Base-by-base conservation (phyloP, 2,113 vertebrate species). In the Monarcha castaneiventris region DNA sequence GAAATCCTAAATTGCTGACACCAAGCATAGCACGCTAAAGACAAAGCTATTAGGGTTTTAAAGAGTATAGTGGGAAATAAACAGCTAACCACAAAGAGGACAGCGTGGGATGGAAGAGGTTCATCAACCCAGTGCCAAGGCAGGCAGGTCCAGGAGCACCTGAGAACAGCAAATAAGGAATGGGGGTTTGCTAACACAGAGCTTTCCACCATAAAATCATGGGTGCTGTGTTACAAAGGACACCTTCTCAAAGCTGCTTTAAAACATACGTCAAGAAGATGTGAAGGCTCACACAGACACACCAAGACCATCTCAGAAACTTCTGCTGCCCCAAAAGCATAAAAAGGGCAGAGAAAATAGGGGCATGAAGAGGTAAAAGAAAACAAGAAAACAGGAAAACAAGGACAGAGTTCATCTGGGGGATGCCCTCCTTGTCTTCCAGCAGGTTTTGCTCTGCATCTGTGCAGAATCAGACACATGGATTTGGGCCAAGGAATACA, bases 401-500 rank as follows among this genome's bases (percentile, higher is more conserved):
- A 25, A 55, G 51, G 26, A 21, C 48, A 16, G 44, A 52, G 3
- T 52, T 59, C 23, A 37, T 9, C 13, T 59, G 33, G 16, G 56
- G 16, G 58, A 37, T 66, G 39, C 22, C 8, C 30, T 85, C n/a
- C 14, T 30, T 21, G 13, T 32, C 35, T 77, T 79, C 26, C 78
- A 56, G 46, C 37, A 80, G 22, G 46, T 71, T 79, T 68, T 72
- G 25, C n/a, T 33, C 30, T 81, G 52, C 35, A 74, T 52, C 75
- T 68, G 9, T 33, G 25, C 52, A 81, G 49, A 90, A 77, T 54
- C 39, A 86, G 64, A 85, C 3, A 39, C 12, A 6, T 35, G 77
- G 80, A 89, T 62, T 14, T 22, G 18, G 54, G 87, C 84, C 86
- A 96, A 87, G 58, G 88, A 72, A 90, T 54, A 81, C 74, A 82